Evolutionary conservation across 1,140 invertebrate species (phyloP), one percentile per base, ranked within the genome.

Genomic region (Drosophila biarmipes): DNA sequence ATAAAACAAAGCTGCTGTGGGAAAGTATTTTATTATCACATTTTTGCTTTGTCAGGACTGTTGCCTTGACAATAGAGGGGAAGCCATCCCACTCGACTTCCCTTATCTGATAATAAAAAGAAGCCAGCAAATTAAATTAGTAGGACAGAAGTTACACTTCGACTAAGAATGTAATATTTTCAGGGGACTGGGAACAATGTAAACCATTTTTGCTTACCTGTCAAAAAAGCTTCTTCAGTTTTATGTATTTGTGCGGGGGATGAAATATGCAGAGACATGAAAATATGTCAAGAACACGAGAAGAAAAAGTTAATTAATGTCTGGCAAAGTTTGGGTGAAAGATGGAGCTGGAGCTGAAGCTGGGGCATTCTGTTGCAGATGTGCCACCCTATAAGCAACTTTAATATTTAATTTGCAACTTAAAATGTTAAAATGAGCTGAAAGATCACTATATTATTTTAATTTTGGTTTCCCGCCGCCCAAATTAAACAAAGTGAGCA

Each of bases 101-200:
- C 31, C 45, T 64, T 52, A 67, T 67, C 63, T 37, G 48, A 68
- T 69, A 37, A 69, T 69, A 69, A 55, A 69, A 29, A 14, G 19
- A 56, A 71, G 66, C 38, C 49, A 24, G 27, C 40, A 48, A 69
- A 48, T 68, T 38, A 55, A 45, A 69, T 71, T 46, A 69, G 21
- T 71, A 38, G n/a, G 48, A 48, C 7, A 34, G 31, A 71, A 19
- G 43, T 48, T 24, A 11, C 5, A 19, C 34, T 24, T 49, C n/a
- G 24, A 37, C 35, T 21, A 29, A 17, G 10, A 15, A 37, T 6
- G 12, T n/a, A 11, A 14, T 5, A 10, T 21, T 21, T 31, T 15
- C 6, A 45, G 34, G 19, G 27, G 17, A 24, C 15, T 6, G 27
- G 19, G 21, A 17, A 24, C 51, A 49, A 40, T 40, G 12, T 42